These are phyloP conservation scores for Lucilia sericata DNA, from an alignment of 1,140 invertebrate species.

Conservation along the genomic window DNA sequence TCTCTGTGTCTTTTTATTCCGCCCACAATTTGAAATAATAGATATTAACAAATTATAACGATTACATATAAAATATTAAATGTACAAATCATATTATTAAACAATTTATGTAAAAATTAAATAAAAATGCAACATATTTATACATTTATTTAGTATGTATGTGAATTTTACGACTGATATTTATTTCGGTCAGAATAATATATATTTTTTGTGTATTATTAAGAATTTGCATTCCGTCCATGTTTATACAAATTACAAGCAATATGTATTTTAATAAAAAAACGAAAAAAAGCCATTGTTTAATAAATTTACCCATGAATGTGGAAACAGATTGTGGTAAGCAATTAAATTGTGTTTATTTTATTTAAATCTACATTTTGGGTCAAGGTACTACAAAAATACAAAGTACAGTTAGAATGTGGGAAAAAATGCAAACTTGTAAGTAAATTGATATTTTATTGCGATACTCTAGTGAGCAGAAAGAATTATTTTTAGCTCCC, in stretches of 20 bases:
- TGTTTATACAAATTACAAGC: constrained; percentile 1
- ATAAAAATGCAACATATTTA: neutral
- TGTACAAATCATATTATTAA: neutral
- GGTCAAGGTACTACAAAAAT: neutral
- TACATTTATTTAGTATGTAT: neutral
- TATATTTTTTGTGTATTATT: neutral
- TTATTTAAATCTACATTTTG: neutral
- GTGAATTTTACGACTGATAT: neutral
- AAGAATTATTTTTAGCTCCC: no score
- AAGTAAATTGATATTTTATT: no score
- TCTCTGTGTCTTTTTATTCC: no score
- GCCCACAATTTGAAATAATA: no score
- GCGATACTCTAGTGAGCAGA: no score
- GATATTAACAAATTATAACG: no score
- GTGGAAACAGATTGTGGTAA: neutral
- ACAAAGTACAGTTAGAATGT: neutral
- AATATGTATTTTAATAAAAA: neutral
- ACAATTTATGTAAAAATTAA: neutral
- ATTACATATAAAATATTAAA: neutral
- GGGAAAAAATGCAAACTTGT: neutral
- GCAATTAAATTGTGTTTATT: neutral
- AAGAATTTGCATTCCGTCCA: constrained; percentile 5
- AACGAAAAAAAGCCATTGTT: neutral
- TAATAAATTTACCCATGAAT: neutral
- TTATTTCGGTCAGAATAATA: neutral